Conservation (phyloP, 2,797 vertebrate genomes). For the Holocentrus rufus region DNA sequence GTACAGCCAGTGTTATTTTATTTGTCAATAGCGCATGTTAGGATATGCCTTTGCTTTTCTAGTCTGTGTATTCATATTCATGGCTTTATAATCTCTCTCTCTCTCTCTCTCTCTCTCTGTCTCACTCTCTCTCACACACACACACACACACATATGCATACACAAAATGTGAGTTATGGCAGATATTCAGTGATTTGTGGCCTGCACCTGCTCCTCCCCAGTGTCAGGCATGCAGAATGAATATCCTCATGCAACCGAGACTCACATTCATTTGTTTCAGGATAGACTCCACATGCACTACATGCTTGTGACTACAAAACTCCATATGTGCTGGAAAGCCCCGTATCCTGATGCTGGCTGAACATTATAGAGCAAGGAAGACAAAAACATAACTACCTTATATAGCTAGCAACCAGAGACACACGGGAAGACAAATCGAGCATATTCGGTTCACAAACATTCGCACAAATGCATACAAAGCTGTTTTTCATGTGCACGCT, state of each 20-base stretch:
- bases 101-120: background rate
- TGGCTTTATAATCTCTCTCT: background rate
- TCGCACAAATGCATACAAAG: background rate
- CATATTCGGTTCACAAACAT: background rate
- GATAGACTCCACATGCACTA: conserved; percentile 47
- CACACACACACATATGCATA: conserved; percentile 15
- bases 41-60: conserved; percentile 21
- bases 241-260: conserved; percentile 59
- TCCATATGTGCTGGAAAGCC: conserved; percentile 8
- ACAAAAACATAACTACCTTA: background rate
- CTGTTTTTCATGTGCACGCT: background rate
- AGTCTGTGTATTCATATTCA: conserved; percentile 18
- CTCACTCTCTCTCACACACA: conserved; percentile 1
- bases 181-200: conserved; percentile 60
- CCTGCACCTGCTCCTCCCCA: conserved; percentile 65
- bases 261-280: conserved; percentile 62
- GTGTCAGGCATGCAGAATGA: conserved; percentile 56
- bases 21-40: conserved; percentile 4
- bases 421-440: background rate
- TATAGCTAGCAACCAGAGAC: background rate
- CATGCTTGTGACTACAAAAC: conserved; percentile 48
- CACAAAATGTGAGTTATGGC: conserved; percentile 46
- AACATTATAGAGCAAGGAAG: conserved; percentile 27
- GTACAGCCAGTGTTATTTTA: background rate
- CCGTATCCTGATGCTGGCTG: conserved; percentile 15